Conservation (phyloP, 2,797 vertebrate species). For the Emys orbicularis region DNA sequence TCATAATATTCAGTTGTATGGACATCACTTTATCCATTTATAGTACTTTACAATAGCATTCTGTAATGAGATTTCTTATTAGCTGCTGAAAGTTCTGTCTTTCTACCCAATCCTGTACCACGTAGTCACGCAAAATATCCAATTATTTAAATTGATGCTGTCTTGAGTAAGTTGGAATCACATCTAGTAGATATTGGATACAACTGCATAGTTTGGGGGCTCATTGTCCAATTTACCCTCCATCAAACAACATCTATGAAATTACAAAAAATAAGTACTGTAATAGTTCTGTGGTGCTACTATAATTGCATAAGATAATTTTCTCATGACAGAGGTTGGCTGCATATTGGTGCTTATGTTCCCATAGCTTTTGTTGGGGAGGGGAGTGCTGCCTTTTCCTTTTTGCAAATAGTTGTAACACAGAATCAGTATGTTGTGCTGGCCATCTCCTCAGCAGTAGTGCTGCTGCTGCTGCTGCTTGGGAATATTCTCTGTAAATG, state of each 20-base stretch:
- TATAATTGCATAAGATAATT: background rate
- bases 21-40: background rate
- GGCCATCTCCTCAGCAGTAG: background rate
- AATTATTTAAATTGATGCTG: background rate
- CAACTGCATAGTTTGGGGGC: background rate
- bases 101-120: background rate
- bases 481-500: background rate
- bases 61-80: background rate
- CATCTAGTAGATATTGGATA: background rate
- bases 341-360: background rate
- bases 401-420: background rate
- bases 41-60: background rate
- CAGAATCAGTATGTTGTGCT: background rate
- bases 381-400: background rate
- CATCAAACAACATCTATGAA: background rate
- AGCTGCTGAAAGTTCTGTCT: background rate
- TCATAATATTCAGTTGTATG: background rate
- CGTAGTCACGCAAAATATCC: background rate
- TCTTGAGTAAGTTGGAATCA: background rate
- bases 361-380: background rate
- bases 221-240: background rate
- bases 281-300: background rate
- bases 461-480: background rate
- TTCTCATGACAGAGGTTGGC: background rate
- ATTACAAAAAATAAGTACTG: background rate